Evolutionary conservation across 35 echinoderm and acorn worm genomes (phyloP).

Genomic region (Ophiothrix spiculata): DNA sequence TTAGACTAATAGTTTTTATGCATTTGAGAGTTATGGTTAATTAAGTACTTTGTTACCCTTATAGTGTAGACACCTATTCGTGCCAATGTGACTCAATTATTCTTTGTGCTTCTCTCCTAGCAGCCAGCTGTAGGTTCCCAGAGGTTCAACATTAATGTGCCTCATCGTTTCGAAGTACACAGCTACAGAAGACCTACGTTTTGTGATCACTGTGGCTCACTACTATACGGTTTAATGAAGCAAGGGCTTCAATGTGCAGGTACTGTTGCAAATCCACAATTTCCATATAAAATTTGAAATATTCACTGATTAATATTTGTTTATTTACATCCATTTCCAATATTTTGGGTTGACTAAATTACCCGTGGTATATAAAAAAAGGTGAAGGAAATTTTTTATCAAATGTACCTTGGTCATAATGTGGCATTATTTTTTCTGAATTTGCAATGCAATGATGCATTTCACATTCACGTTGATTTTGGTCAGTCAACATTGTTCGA

Average conservation of each 20-base stretch:
- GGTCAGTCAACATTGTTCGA: too few species aligned
- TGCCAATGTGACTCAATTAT: neutral
- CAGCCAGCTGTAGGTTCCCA: constrained; percentile 58
- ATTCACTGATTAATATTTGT: neutral
- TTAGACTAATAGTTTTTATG: neutral
- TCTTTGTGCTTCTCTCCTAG: too few species aligned
- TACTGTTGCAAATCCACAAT: too few species aligned
- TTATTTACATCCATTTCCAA: too few species aligned
- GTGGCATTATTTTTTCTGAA: too few species aligned
- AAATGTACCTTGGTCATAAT: too few species aligned
- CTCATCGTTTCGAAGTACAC: constrained; percentile 91
- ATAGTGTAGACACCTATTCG: neutral
- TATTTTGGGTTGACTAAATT: too few species aligned
- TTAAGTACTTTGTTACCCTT: neutral
- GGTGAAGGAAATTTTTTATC: too few species aligned
- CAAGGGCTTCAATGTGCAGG: constrained; percentile 94
- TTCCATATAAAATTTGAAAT: too few species aligned
- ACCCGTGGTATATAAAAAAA: too few species aligned
- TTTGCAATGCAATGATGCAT: too few species aligned
- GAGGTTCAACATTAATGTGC: constrained; percentile 93
- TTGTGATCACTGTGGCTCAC: constrained; percentile 98
- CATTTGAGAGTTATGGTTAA: neutral
- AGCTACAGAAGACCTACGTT: constrained; percentile 90
- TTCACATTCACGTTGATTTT: too few species aligned
- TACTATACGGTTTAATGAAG: constrained; percentile 88